These are phyloP conservation scores for Hemibagrus guttatus DNA, from an alignment of 2,797 vertebrate species.

Conservation along the genomic window DNA sequence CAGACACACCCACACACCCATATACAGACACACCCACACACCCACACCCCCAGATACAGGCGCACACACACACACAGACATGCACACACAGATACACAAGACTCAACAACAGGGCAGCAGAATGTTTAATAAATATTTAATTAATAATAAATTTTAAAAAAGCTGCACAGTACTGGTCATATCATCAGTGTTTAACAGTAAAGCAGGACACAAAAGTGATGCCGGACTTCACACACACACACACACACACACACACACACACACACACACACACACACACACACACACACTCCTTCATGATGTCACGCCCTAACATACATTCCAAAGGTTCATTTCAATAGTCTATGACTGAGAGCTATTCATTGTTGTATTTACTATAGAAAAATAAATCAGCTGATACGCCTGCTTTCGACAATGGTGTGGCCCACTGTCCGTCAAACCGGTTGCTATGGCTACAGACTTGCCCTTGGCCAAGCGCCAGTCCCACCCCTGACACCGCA, in stretches of 20 bases:
- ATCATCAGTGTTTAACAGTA: not conserved
- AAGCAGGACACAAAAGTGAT: not conserved
- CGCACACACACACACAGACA: no score
- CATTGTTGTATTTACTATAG: not conserved
- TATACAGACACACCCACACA: no score
- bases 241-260: not conserved
- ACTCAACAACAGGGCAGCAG: not conserved
- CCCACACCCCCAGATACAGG: no score
- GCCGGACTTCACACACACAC: not conserved
- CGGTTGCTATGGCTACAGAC: not conserved
- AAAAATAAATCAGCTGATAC: not conserved
- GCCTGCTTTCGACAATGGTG: not conserved
- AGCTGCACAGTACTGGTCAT: not conserved
- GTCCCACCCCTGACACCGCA: not conserved
- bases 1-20: no score
- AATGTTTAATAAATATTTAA: not conserved
- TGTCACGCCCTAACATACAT: not conserved
- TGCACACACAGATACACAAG: not conserved
- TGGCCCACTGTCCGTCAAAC: not conserved
- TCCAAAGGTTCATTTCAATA: conserved; percentile 22
- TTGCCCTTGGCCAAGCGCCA: not conserved
- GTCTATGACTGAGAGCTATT: not conserved
- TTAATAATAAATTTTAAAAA: not conserved
- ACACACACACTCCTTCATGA: not conserved
- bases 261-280: no score